Evolutionary conservation across 2,797 vertebrate species (phyloP).

Genomic region (Podarcis lilfordi): DNA sequence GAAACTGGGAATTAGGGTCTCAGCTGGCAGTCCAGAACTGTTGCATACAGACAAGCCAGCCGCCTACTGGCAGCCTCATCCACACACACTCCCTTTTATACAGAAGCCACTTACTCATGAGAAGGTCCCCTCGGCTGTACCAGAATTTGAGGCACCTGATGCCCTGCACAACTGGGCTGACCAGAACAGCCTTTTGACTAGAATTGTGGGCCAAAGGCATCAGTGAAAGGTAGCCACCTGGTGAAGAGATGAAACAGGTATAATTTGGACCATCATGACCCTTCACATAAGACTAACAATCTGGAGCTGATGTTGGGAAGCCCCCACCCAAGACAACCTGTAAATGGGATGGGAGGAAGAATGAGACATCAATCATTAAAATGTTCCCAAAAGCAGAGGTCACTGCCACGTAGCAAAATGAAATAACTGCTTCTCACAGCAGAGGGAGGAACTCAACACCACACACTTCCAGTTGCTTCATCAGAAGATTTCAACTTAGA

Average conservation of each 20-base stretch:
- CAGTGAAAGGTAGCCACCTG: background rate
- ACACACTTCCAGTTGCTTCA: no score
- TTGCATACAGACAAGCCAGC: background rate
- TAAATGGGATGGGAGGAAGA: no score
- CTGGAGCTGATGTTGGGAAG: no score
- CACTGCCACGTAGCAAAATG: background rate
- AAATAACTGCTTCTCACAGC: no score
- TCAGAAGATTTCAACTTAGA: no score
- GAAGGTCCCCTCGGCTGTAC: background rate
- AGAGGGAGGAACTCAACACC: no score
- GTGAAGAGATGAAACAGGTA: background rate
- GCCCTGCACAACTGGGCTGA: background rate
- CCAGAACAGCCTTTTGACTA: slow-evolving; percentile 1
- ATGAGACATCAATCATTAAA: background rate
- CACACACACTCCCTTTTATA: background rate
- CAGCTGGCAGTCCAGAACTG: background rate
- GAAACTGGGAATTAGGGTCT: background rate
- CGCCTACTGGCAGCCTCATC: background rate
- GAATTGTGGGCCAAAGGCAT: background rate
- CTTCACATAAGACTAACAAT: background rate
- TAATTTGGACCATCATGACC: background rate
- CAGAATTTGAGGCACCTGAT: slow-evolving; percentile 36
- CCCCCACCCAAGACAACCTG: no score
- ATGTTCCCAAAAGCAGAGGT: background rate
- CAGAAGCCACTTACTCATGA: background rate